Evolutionary conservation across 2,888 invertebrate species (phyloP), one percentile per base, ranked within the genome.

Genomic region (Caenorhabditis drosophilae): DNA sequence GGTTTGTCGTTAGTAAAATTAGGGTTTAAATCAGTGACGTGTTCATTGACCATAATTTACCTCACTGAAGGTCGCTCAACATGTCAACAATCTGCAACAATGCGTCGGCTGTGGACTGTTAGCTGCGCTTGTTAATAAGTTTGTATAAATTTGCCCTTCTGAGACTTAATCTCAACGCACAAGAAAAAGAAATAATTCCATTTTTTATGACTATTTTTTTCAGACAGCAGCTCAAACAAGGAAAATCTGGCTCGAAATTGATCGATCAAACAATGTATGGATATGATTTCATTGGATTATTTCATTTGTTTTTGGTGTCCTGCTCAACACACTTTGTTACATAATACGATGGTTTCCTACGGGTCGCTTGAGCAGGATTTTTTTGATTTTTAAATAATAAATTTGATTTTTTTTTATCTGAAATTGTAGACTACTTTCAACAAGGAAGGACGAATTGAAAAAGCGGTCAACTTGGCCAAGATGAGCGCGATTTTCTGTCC

Each of bases 51-150:
- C 9, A 34, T 53, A 59, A 47, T 51, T 42, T 44, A 49, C 44
- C 53, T 60, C 59, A 48, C 56, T 60, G 42, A 60, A 59, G 59
- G 53, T 60, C 18, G 20, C 47, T 44, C 46, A 34, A 31, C 36
- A 42, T 42, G 34, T 38, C 48, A 47, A 22, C 49, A 9, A 38
- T 20, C 38, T 25, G 38, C 53, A 36, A 20, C 27, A 25, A 26
- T 34, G 25, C 52, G 26, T 15, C 18, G 16, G 23, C 36, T 41
- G 27, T 27, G 34, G 31, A 31, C 12, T 31, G 31, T 31, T 9
- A 12, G 7, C 12, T 31, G 31, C 31, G 31, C 12, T 31, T 31
- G 12, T 9, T 31, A 12, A 31, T 9, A 31, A 31, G 12, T 31
- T 31, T 9, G 31, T 31, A 31, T 31, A 31, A 31, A 31, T 31